phyloP scores from a whole-genome alignment of 2,888 invertebrate genomes.

The Volucella zonaria region DNA sequence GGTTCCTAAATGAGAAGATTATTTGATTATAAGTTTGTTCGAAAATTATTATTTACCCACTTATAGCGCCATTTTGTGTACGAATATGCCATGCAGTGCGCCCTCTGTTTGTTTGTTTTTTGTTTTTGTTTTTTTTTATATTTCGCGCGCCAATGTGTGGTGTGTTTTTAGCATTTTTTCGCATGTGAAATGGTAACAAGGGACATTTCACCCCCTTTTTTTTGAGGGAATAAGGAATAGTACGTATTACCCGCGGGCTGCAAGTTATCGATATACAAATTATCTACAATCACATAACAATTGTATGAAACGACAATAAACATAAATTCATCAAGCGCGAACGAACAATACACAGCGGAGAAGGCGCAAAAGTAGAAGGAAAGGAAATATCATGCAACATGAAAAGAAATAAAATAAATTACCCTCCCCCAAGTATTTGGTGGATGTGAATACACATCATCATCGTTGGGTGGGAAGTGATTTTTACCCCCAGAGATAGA shows the following conservation, averaged over 20 bases:
- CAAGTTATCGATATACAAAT: conserved; percentile 38
- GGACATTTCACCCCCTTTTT: neutral
- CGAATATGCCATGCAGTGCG: too few relatives aligned
- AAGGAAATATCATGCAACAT: neutral
- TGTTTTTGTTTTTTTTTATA: too few relatives aligned
- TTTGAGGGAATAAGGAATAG: neutral
- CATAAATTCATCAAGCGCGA: conserved; percentile 16
- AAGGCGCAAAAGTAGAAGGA: neutral
- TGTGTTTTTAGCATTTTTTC: neutral
- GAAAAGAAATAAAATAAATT: neutral
- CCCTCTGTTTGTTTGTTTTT: too few relatives aligned
- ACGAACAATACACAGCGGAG: neutral
- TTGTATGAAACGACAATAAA: conserved; percentile 33
- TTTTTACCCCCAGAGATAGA: conserved; percentile 46
- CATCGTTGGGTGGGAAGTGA: conserved; percentile 17
- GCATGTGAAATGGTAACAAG: conserved; percentile 5
- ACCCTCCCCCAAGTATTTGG: neutral
- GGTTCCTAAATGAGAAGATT: conserved; percentile 70
- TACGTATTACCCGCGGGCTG: neutral
- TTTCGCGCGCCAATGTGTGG: neutral
- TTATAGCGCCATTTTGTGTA: conserved; percentile 50
- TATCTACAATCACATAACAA: conserved; percentile 33
- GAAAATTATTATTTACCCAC: conserved; percentile 73
- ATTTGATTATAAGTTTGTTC: conserved; percentile 70
- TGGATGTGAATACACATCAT: conserved; percentile 12